A percentile compares a stretch with the other conserved stretches of the same genome.
These are phyloP conservation scores for Acrobasis consociella DNA, from an alignment of 2,888 invertebrate species.

Conservation along the genomic window DNA sequence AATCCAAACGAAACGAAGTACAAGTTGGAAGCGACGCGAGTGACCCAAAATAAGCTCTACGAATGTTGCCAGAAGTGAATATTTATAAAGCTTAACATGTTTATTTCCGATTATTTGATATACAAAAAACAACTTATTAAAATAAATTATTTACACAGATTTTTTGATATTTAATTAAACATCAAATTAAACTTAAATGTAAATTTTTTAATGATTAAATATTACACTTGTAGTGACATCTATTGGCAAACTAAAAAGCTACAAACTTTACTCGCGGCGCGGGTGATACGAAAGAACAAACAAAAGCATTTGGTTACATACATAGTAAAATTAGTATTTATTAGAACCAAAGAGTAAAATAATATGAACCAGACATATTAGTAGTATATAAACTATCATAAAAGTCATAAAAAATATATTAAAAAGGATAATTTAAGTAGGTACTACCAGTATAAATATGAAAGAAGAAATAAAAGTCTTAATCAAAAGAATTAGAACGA, in stretches of 20 bases:
- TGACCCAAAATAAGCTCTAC: slow-evolving; percentile 82
- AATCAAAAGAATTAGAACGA: too few species aligned
- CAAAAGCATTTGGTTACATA: background rate
- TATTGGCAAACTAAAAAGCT: slow-evolving; percentile 19
- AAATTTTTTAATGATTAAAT: background rate
- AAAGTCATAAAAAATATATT: too few species aligned
- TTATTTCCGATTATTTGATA: background rate
- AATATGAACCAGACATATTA: too few species aligned
- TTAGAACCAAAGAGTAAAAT: too few species aligned
- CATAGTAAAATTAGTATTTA: too few species aligned
- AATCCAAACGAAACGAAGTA: slow-evolving; percentile 74
- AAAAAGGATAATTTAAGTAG: too few species aligned
- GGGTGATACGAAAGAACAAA: slow-evolving; percentile 24
- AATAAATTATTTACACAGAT: background rate
- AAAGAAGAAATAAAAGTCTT: too few species aligned
- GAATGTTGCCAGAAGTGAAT: slow-evolving; percentile 70
- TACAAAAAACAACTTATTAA: background rate
- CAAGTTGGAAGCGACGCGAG: slow-evolving; percentile 78
- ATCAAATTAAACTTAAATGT: background rate
- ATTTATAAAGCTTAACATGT: slow-evolving; percentile 56
- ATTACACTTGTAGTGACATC: slow-evolving; percentile 27
- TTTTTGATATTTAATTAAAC: background rate
- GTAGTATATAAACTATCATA: too few species aligned
- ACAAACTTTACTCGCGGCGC: slow-evolving; percentile 20
- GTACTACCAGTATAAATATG: too few species aligned